Percentiles rank a stretch among this genome's conserved stretches.
Conservation (phyloP, 2,113 vertebrate genomes). For the Erythrocebus patas region DNA sequence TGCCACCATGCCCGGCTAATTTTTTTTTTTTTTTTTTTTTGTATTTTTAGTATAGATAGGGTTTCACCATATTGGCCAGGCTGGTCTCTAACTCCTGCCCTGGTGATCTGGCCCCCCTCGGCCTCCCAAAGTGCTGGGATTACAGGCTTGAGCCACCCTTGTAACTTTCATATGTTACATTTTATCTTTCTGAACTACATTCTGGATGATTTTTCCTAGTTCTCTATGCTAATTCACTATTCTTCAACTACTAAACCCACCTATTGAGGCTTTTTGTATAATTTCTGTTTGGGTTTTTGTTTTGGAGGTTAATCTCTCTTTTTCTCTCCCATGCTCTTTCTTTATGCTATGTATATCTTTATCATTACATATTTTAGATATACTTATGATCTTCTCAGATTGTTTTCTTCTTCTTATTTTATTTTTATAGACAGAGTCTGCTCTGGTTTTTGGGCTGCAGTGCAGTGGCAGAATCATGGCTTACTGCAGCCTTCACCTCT, state of each 20-base stretch:
- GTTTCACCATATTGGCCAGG: no score
- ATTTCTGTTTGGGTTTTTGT: background rate
- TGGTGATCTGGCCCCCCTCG: no score
- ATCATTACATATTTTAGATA: background rate
- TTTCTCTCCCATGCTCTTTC: accelerated
- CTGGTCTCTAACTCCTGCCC: no score
- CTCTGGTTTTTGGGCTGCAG: no score
- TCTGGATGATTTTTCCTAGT: background rate
- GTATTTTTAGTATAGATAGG: no score
- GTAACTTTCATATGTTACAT: background rate
- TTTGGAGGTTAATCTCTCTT: background rate
- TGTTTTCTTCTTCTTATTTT: background rate
- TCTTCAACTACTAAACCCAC: background rate
- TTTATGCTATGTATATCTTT: background rate
- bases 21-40: no score
- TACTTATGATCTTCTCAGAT: background rate
- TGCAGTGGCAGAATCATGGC: no score
- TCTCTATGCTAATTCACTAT: background rate
- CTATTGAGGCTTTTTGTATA: background rate
- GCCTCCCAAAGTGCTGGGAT: no score
- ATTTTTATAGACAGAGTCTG: no score
- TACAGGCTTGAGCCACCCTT: no score
- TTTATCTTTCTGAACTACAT: background rate
- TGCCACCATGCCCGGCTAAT: no score
- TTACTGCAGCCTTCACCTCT: no score